Base-by-base conservation (phyloP, 2,888 invertebrate genomes). In the Lathronympha strigana region DNA sequence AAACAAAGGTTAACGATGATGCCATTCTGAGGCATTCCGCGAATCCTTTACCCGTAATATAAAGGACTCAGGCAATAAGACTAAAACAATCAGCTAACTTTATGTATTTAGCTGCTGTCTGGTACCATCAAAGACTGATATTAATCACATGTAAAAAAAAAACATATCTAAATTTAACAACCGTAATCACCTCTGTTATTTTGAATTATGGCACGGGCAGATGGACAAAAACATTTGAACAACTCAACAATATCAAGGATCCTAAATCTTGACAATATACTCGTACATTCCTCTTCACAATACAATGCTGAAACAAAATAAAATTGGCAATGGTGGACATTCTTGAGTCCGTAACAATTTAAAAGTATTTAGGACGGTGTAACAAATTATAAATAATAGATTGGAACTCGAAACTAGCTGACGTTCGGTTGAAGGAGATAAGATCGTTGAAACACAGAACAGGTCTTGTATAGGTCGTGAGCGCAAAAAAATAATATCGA, bases 391-490 rank as follows among this genome's bases (percentile, higher is more conserved):
- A 76, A 78, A 77, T 78, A 74, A 78, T 76, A 73, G 72, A 70
- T 68, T 72, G 53, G 68, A 73, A 69, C 68, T 72, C 72, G 69
- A 75, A 75, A 73, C 63, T 67, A 53, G 61, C 67, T 67, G 68
- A 69, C 67, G 71, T 71, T n/a, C 67, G 40, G 62, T 49, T 60
- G 67, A 67, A 71, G 69, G 60, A 69, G 68, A 67, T 69, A 66
- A 63, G 61, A 58, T 68, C 67, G 58, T 47, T 57, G 54, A 73
- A 79, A 79, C 76, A 79, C 76, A 57, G 73, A 79, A 79, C 76
- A 67, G 71, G 79, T 77, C 78, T 71, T 70, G 72, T 76, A 78
- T 77, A 72, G 76, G 71, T 73, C 71, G 73, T 76, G 76, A 78
- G 74, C 67, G 70, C 62, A 73, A 75, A 74, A 76, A 76, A 75